Conservation (phyloP, 2,797 vertebrate species). For the Triplophysa bombifrons region DNA sequence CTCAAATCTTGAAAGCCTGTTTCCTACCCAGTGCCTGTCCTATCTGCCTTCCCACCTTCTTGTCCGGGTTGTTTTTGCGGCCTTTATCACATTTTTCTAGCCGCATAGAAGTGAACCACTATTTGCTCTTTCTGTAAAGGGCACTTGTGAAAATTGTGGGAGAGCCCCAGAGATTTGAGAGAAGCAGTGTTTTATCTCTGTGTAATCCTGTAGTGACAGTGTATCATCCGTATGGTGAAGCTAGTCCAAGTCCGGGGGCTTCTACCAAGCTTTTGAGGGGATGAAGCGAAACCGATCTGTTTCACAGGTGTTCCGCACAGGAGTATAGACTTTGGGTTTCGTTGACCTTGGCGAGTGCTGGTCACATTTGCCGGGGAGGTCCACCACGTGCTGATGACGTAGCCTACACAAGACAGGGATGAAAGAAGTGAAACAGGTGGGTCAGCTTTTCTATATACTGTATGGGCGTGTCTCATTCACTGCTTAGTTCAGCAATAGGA, state of each 20-base stretch:
- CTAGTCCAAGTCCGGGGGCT: slow-evolving; percentile 30
- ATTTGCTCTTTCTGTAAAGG: slow-evolving; percentile 17
- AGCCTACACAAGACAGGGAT: slow-evolving; percentile 8
- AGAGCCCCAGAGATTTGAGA: slow-evolving; percentile 31
- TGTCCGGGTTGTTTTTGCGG: slow-evolving; percentile 4
- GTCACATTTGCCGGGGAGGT: slow-evolving; percentile 25
- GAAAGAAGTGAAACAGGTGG: not conserved
- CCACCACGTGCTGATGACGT: slow-evolving; percentile 38
- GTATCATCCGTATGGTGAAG: slow-evolving; percentile 33
- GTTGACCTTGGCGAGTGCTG: slow-evolving; percentile 40
- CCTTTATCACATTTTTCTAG: slow-evolving; percentile 16
- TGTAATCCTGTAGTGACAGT: slow-evolving; percentile 19
- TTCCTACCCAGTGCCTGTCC: slow-evolving; percentile 42
- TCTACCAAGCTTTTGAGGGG: slow-evolving; percentile 31
- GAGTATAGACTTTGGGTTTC: slow-evolving; percentile 46
- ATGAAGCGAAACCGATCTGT: slow-evolving; percentile 34
- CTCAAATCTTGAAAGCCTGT: slow-evolving; percentile 46
- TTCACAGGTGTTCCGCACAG: slow-evolving; percentile 42
- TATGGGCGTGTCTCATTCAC: not conserved
- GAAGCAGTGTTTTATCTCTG: slow-evolving; percentile 15
- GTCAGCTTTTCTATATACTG: not conserved
- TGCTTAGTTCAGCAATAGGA: not conserved
- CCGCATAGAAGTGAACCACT: slow-evolving; percentile 15
- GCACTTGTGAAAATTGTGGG: slow-evolving; percentile 25
- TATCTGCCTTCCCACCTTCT: slow-evolving; percentile 35